Percentiles rank a stretch among this genome's conserved stretches.
phyloP scores from a whole-genome alignment of 2,797 vertebrate genomes.

The Myiothlypis coronata region DNA sequence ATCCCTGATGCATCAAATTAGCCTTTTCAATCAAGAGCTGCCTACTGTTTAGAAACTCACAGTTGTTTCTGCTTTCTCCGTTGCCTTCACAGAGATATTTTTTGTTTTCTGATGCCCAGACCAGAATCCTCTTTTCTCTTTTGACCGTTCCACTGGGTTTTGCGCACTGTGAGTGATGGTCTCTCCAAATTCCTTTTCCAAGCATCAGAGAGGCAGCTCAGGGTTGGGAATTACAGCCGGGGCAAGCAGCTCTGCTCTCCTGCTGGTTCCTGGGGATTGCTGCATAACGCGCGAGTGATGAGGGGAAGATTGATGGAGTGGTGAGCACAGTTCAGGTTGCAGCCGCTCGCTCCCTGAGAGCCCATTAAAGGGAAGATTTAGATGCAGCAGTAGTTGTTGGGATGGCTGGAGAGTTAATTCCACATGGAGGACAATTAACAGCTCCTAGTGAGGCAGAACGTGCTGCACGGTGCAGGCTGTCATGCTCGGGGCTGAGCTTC shows the following conservation, averaged over 20 bases:
- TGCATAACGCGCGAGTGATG: background rate
- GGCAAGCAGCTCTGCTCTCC: background rate
- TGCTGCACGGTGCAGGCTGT: accelerated
- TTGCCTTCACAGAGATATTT: background rate
- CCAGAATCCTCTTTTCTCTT: background rate
- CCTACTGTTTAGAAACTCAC: background rate
- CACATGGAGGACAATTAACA: conserved; percentile 44
- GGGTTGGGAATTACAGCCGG: background rate
- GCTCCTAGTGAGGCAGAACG: background rate
- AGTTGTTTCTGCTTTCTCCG: background rate
- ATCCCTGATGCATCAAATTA: background rate
- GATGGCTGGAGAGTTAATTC: conserved; percentile 31
- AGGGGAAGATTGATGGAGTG: conserved; percentile 34
- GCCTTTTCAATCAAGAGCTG: background rate
- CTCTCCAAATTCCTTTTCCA: background rate
- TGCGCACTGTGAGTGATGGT: background rate
- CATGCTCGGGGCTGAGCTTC: background rate
- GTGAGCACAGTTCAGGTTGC: background rate
- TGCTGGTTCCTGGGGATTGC: background rate
- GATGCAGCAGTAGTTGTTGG: background rate
- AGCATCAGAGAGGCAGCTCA: background rate
- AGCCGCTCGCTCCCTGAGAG: background rate
- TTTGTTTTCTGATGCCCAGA: background rate
- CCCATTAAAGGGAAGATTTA: conserved; percentile 40
- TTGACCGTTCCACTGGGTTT: background rate